A percentile compares a stretch with the other conserved stretches of the same genome.
These are phyloP conservation scores for Onchidella celtica DNA, from an alignment of 2,888 invertebrate species.

Conservation along the genomic window DNA sequence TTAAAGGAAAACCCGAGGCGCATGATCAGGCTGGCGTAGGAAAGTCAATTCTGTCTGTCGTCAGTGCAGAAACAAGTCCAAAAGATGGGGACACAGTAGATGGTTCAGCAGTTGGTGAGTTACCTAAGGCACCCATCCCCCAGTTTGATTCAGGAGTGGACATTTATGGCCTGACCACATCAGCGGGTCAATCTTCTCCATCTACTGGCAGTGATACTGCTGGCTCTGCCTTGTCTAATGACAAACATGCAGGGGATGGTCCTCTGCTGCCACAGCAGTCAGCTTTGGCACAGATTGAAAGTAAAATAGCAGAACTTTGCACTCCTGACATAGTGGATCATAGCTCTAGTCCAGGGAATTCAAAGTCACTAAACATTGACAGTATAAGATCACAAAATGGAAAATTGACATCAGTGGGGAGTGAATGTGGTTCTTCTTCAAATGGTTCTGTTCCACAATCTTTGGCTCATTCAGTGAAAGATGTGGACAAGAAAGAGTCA, in stretches of 20 bases:
- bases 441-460: too few species aligned
- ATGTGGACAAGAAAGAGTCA: too few species aligned
- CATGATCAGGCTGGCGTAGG: too few species aligned
- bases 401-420: too few species aligned
- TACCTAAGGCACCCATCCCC: background rate
- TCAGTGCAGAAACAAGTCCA: too few species aligned
- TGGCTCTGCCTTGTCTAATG: background rate
- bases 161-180: background rate
- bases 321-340: background rate
- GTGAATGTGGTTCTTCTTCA: too few species aligned
- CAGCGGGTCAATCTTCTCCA: background rate
- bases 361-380: background rate
- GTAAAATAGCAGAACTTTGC: constrained; percentile 1
- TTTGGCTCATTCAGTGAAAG: too few species aligned
- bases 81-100: background rate
- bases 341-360: background rate
- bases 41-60: background rate
- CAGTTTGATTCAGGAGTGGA: constrained; percentile 25
- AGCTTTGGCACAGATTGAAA: background rate
- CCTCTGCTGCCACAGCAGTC: background rate
- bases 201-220: background rate
- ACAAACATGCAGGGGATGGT: background rate
- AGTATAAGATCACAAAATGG: too few species aligned
- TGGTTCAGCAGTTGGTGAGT: background rate
- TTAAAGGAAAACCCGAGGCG: background rate